Base-by-base conservation (phyloP, 2,797 vertebrate species). In the Anomalospiza imberbis region DNA sequence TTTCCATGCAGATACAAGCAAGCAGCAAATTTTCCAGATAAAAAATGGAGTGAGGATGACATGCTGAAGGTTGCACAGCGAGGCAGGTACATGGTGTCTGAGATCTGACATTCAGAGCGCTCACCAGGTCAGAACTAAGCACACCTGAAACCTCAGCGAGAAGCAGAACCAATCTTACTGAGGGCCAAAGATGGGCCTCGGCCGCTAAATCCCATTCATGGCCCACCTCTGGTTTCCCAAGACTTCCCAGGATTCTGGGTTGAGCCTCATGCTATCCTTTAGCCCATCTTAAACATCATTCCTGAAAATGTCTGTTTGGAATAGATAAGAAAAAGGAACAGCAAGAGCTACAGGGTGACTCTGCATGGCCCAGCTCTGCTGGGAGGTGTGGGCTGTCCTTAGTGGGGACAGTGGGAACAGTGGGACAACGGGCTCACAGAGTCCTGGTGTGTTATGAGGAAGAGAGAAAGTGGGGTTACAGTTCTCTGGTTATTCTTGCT, bases 361-460 rank as follows among this genome's bases (percentile, higher is more conserved):
- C 15, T 34, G 51, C 75, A 57, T 0, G 12, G 68, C 40, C 28
- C 32, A 18, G 79, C 15, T 63, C 68, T 85, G 71, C 71, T 31
- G 10, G 38, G 24, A 88, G 31, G 22, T 22, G 31, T n/a, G 14
- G 12, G 31, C 60, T 66, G 50, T 47, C 55, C 70, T 12, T 20
- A 14, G 2, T 1, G 29, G 61, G 24, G n/a, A 18, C 38, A 31
- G 1, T 5, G 42, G 72, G 58, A 74, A 42, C 13, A 25, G 28
- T 22, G 67, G 25, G 57, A 45, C 16, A 31, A 26, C 0, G 0
- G 29, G 53, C 42, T 84, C 42, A n/a, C 42, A 67, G 31, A 34
- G 38, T 10, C 20, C 28, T 0, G 0, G 2, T 15, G n/a, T 13
- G 32, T 29, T 50, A 24, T 45, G 26, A n/a, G 16, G 12, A 58